Base-by-base conservation (phyloP, 92 coral and sea anemone genomes). In the Ricordea florida region DNA sequence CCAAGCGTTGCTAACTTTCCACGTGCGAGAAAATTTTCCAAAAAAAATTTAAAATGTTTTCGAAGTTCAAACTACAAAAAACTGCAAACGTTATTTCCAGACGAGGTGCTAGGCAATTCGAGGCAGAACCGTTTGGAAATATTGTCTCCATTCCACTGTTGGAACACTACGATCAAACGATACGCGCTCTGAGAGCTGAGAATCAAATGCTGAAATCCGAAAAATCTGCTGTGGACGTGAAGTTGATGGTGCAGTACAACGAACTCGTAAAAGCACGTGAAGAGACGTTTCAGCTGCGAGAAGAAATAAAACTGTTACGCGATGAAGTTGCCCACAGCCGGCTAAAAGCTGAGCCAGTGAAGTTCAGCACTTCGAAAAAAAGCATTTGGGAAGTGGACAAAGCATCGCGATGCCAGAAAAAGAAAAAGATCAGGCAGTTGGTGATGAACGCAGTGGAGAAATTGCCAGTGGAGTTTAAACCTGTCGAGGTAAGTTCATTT, bases 311-410 rank as follows among this genome's bases (percentile, higher is more conserved):
- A 25, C 61, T 70, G 17, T 50, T 69, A 10, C 32, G 59, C 16
- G 42, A 69, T 3, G 59, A 48, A 3, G 62, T 69, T 16, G 62
- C 59, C 3, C 76, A 50, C 1, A 50, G 76, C 50, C 59, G 76
- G 29, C 23, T 51, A 4, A 49, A 51, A 24, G 32, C 52, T 8
- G 47, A 69, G 4, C 64, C 6, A 20, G 63, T 69, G 2, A 51
- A 33, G 34, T 69, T 69, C 28, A 69, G 36, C 52, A 11, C 22
- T 1, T 35, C 63, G 14, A 31, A 30, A n/a, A 69, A 69, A 52
- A 10, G 37, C n/a, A 32, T 31, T 22, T 52, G 76, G 75, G 32
- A 48, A 15, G 26, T 48, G 7, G 61, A 18, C 10, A 48, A 68
- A 32, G 23, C 60, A 28, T 28, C 62, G 28, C 44, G 45, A 1